A percentile compares a stretch with the other conserved stretches of the same genome.
phyloP scores from a whole-genome alignment of 2,888 invertebrate species.

The Nomada hirtipes region DNA sequence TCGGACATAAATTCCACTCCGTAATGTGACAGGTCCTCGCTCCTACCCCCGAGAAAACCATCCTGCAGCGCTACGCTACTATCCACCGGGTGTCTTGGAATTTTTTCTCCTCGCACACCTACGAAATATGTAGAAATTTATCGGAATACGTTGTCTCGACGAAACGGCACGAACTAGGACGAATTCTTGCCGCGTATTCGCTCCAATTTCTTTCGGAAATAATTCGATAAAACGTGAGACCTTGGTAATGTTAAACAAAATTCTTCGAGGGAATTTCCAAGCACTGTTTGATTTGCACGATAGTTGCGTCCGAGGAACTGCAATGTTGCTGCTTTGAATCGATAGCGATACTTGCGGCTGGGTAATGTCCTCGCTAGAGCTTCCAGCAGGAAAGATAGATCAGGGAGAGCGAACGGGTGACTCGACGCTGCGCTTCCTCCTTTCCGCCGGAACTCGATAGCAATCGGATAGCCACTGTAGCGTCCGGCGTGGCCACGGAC shows the following conservation, averaged over 20 bases:
- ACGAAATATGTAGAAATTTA: not conserved
- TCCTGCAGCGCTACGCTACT: slow-evolving; percentile 65
- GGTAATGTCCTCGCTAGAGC: slow-evolving; percentile 65
- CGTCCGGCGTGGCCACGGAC: slow-evolving; percentile 59
- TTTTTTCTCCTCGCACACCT: slow-evolving; percentile 38
- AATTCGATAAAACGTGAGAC: not conserved
- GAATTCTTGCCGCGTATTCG: not conserved
- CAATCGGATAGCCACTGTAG: slow-evolving; percentile 75
- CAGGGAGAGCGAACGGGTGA: slow-evolving; percentile 54
- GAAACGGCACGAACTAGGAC: not conserved
- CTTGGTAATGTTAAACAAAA: not conserved
- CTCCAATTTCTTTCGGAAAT: not conserved
- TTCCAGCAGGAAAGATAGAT: slow-evolving; percentile 74
- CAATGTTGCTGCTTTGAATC: slow-evolving; percentile 32
- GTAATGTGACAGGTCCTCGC: slow-evolving; percentile 84
- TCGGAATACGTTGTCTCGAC: too few species aligned
- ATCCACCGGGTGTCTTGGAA: slow-evolving; percentile 78
- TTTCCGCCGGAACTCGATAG: slow-evolving; percentile 83
- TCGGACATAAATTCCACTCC: slow-evolving; percentile 83
- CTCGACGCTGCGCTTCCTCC: slow-evolving; percentile 75
- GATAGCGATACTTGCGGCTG: slow-evolving; percentile 41
- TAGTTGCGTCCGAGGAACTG: slow-evolving; percentile 4
- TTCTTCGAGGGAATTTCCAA: not conserved
- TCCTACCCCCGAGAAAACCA: slow-evolving; percentile 76
- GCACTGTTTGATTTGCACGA: not conserved